phyloP scores from a whole-genome alignment of 2,113 vertebrate species.

The Ctenomys sociabilis region DNA sequence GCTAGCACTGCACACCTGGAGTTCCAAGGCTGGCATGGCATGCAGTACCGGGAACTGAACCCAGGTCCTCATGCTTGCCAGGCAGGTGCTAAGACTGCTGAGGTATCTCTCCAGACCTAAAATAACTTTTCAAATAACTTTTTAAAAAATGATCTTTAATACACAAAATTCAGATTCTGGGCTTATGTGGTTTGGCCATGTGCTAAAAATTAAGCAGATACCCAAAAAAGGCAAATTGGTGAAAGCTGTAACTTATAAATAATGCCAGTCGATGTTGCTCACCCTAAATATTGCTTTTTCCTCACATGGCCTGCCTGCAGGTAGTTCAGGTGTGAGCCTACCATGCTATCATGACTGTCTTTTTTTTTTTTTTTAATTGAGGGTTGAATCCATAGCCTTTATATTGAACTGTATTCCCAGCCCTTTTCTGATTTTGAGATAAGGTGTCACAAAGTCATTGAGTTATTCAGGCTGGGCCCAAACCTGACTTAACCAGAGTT shows the following conservation, averaged over 20 bases:
- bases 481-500: not conserved
- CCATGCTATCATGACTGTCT: not conserved
- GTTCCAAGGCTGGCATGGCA: too few relatives aligned
- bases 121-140: too few relatives aligned
- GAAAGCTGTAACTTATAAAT: constrained; percentile 6
- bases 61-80: too few relatives aligned
- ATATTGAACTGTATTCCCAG: not conserved
- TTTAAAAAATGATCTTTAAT: constrained; percentile 19
- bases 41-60: too few relatives aligned
- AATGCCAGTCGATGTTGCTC: not conserved
- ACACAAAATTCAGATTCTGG: constrained; percentile 29
- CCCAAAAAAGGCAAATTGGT: constrained; percentile 15
- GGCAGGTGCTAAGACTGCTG: too few relatives aligned
- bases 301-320: not conserved
- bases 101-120: too few relatives aligned
- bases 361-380: not conserved
- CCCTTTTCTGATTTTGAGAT: not conserved
- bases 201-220: constrained; percentile 56
- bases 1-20: too few relatives aligned
- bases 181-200: not conserved
- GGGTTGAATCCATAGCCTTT: not conserved
- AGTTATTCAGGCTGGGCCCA: not conserved
- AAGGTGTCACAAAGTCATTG: not conserved
- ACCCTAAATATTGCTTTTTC: not conserved
- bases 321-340: not conserved